These are phyloP conservation scores for Conopomorpha cramerella DNA, from an alignment of 1,140 invertebrate species.

Conservation along the genomic window DNA sequence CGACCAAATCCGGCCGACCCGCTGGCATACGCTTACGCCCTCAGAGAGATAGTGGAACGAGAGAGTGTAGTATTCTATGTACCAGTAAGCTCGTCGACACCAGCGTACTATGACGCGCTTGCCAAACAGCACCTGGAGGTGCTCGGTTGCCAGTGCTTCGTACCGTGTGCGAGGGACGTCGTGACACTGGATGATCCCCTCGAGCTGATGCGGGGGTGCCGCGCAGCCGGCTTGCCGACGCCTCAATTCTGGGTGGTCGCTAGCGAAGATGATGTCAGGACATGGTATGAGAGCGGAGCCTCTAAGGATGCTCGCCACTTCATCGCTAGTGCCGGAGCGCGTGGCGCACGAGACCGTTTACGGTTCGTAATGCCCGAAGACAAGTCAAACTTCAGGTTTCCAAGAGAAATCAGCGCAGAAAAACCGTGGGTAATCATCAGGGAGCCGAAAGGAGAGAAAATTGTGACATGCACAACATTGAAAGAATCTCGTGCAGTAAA, in stretches of 20 bases:
- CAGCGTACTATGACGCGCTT: conserved; percentile 78
- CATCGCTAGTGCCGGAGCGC: conserved; percentile 72
- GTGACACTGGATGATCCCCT: conserved; percentile 73
- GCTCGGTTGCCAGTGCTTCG: conserved; percentile 76
- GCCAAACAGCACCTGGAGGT: conserved; percentile 79
- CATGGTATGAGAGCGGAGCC: conserved; percentile 70
- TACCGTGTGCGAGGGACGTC: conserved; percentile 73
- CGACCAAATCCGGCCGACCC: conserved; percentile 67
- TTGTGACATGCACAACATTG: conserved; percentile 78
- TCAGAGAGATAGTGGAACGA: conserved; percentile 74
- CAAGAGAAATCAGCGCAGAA: conserved; percentile 70
- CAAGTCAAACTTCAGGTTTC: conserved; percentile 66
- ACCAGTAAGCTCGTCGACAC: conserved; percentile 73
- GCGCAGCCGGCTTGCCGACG: conserved; percentile 63
- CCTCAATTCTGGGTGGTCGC: conserved; percentile 69
- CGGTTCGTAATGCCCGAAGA: conserved; percentile 70
- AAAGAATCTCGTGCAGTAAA: conserved; percentile 75
- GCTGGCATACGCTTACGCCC: conserved; percentile 72
- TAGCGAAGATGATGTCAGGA: conserved; percentile 67
- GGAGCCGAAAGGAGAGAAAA: conserved; percentile 73
- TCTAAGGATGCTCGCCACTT: conserved; percentile 67
- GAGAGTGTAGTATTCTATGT: conserved; percentile 76
- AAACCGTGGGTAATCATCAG: conserved; percentile 77
- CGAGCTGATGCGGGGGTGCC: conserved; percentile 70
- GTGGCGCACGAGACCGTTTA: conserved; percentile 69